Conservation (phyloP, 1,140 invertebrate species). For the Muscidifurax raptorellus region DNA sequence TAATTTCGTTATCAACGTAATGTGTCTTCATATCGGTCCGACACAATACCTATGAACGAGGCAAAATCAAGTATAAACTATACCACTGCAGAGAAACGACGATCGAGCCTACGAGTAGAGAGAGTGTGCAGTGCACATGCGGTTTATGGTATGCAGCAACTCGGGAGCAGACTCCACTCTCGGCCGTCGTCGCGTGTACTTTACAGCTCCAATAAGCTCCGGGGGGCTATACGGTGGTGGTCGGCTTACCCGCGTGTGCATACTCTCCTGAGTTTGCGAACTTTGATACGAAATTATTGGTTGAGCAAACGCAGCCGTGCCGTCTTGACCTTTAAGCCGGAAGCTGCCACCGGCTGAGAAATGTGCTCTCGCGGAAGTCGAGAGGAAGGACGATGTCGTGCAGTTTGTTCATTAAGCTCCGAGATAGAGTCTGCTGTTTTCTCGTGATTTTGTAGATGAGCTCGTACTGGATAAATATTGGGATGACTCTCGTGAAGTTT, state of each 20-base stretch:
- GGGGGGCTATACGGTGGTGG: neutral
- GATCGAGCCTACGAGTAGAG: too few species aligned
- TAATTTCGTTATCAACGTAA: too few species aligned
- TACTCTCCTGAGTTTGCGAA: neutral
- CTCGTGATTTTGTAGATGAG: neutral
- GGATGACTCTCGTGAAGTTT: neutral
- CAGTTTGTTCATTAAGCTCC: neutral
- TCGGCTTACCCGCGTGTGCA: neutral
- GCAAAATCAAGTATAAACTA: too few species aligned
- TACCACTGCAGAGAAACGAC: too few species aligned
- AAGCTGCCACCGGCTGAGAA: neutral
- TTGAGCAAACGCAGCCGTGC: neutral
- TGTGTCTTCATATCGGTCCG: too few species aligned
- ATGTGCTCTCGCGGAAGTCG: neutral
- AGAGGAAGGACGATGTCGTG: neutral
- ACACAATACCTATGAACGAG: too few species aligned
- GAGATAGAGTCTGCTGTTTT: neutral
- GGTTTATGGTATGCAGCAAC: neutral
- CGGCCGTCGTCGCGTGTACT: neutral
- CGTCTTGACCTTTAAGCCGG: constrained; percentile 6
- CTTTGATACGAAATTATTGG: constrained; percentile 18
- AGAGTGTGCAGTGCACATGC: neutral
- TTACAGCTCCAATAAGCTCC: neutral
- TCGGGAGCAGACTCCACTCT: neutral
- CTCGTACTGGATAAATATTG: neutral